phyloP scores from a whole-genome alignment of 2,797 vertebrate species.

The Kryptolebias ocellatus region DNA sequence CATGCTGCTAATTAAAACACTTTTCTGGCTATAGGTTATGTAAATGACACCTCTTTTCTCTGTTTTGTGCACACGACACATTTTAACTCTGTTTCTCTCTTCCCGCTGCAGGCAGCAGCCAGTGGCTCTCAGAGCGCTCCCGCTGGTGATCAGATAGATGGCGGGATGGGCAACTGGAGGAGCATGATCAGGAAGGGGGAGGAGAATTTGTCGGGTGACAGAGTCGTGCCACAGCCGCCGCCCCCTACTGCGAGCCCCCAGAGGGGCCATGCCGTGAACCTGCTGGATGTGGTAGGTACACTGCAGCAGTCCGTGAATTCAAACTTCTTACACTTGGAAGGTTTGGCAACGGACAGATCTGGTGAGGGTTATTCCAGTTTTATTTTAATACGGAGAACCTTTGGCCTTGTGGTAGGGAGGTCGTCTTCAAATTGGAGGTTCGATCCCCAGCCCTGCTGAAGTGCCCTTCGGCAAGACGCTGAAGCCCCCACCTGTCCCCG shows the following conservation, averaged over 20 bases:
- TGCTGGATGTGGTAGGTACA: conserved; percentile 93
- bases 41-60: too few relatives aligned
- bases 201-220: conserved; percentile 83
- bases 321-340: not conserved
- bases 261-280: conserved; percentile 91
- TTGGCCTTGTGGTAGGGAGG: too few relatives aligned
- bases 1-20: conserved; percentile 8
- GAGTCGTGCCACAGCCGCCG: conserved; percentile 65
- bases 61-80: too few relatives aligned
- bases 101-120: conserved; percentile 54
- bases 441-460: too few relatives aligned
- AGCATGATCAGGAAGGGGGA: conserved; percentile 96
- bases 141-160: conserved; percentile 74
- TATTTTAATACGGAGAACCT: too few relatives aligned
- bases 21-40: conserved; percentile 5
- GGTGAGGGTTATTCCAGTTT: too few relatives aligned
- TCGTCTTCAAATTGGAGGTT: too few relatives aligned
- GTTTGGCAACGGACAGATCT: too few relatives aligned
- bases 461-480: too few relatives aligned
- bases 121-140: conserved; percentile 69
- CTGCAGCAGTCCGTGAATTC: not conserved
- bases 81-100: not conserved
- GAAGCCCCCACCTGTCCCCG: too few relatives aligned
- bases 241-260: conserved; percentile 85
- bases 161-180: conserved; percentile 91